Conservation (phyloP, 2,113 vertebrate species). For the Cygnus buccinator region DNA sequence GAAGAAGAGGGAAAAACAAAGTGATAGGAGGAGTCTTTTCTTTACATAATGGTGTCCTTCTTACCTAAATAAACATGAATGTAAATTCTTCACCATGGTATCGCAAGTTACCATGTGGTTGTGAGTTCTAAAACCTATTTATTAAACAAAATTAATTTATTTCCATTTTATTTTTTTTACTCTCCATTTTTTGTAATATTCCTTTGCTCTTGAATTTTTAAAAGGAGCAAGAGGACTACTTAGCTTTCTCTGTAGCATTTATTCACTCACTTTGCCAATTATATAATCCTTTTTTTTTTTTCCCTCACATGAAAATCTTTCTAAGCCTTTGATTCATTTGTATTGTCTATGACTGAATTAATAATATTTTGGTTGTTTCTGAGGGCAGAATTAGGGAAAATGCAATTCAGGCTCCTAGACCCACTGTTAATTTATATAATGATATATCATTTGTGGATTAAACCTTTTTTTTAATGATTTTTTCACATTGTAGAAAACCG, state of each 20-base stretch:
- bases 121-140: not conserved
- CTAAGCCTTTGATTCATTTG: not conserved
- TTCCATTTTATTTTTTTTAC: not conserved
- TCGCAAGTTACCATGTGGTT: not conserved
- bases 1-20: not conserved
- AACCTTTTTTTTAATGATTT: not conserved
- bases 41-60: not conserved
- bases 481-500: not conserved
- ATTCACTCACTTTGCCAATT: not conserved
- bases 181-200: not conserved
- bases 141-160: not conserved
- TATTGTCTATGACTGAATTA: not conserved
- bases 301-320: not conserved
- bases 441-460: rapidly evolving
- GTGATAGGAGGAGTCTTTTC: not conserved
- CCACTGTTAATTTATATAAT: not conserved
- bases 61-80: not conserved
- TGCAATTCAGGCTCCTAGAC: not conserved
- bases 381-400: not conserved
- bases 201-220: not conserved
- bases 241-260: not conserved
- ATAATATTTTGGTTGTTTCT: not conserved
- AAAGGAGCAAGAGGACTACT: not conserved
- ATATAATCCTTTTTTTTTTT: not conserved
- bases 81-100: not conserved